Evolutionary conservation across 2,888 invertebrate genomes (phyloP).

Genomic region (Malachius bipustulatus): DNA sequence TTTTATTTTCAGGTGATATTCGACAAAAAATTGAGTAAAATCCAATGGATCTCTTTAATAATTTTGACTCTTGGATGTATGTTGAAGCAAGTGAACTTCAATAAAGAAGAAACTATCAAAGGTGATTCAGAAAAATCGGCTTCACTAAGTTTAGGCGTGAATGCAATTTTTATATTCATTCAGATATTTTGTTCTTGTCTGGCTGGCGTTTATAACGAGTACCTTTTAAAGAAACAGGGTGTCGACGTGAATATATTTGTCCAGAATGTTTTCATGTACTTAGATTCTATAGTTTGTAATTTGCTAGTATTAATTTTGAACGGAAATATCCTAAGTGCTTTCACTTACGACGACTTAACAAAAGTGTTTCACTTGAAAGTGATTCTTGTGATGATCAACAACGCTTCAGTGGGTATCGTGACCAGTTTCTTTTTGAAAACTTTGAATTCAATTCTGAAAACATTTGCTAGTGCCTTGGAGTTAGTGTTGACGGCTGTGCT

Average conservation of each 20-base stretch:
- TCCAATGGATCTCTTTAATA: constrained; percentile 84
- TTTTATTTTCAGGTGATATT: constrained; percentile 62
- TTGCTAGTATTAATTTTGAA: constrained; percentile 54
- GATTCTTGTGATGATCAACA: constrained; percentile 73
- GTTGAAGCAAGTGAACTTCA: constrained; percentile 66
- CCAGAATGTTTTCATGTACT: constrained; percentile 92
- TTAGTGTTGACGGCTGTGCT: constrained; percentile 80
- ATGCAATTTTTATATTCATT: constrained; percentile 53
- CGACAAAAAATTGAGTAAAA: constrained; percentile 61
- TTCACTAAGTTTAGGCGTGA: constrained; percentile 43
- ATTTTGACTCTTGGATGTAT: constrained; percentile 82
- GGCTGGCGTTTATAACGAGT: constrained; percentile 94
- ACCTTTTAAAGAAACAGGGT: constrained; percentile 76
- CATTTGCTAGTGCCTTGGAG: constrained; percentile 89
- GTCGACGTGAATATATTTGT: constrained; percentile 78
- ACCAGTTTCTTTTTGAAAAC: constrained; percentile 89
- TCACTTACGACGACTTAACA: constrained; percentile 43
- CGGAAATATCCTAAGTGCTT: constrained; percentile 51
- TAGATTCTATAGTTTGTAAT: constrained; percentile 90
- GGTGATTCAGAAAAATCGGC: constrained; percentile 27
- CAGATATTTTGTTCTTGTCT: constrained; percentile 86
- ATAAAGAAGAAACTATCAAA: constrained; percentile 19
- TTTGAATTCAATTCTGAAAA: constrained; percentile 89
- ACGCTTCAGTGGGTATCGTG: constrained; percentile 82
- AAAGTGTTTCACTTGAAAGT: constrained; percentile 57